These are phyloP conservation scores for Lordiphosa mommai DNA, from an alignment of 1,140 invertebrate genomes.

Conservation along the genomic window DNA sequence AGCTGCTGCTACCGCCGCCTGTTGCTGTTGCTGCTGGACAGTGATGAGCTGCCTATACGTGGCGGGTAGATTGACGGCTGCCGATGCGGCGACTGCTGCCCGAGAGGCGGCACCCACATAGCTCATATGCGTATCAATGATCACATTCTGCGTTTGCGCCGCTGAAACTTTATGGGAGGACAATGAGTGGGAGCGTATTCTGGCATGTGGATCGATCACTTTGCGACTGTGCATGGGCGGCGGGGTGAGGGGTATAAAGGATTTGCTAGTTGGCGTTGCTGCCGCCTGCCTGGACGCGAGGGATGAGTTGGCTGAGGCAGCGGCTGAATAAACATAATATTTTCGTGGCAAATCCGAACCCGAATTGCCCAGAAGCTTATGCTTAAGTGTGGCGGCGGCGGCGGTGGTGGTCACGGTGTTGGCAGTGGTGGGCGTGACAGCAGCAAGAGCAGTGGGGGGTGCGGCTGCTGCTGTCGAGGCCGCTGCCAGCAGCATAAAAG, in stretches of 20 bases:
- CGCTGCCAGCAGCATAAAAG: constrained; percentile 21
- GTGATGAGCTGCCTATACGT: constrained; percentile 16
- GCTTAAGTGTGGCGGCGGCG: neutral
- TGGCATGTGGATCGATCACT: constrained; percentile 45
- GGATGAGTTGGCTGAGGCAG: neutral
- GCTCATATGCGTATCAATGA: constrained; percentile 26
- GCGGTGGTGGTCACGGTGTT: neutral
- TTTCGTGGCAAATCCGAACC: constrained; percentile 2
- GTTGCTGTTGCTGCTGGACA: constrained; percentile 23
- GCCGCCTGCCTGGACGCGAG: neutral
- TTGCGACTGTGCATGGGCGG: constrained; percentile 64
- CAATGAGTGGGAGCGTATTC: constrained; percentile 71
- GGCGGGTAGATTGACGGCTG: constrained; percentile 10
- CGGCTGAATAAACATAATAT: neutral
- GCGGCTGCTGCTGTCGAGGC: constrained; percentile 9
- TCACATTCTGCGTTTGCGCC: constrained; percentile 22
- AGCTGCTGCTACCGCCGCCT: constrained; percentile 18
- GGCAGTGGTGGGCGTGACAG: neutral
- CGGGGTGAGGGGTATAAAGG: constrained; percentile 59
- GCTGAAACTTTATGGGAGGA: constrained; percentile 77
- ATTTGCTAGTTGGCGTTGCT: constrained; percentile 24
- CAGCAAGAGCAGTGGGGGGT: constrained; percentile 20
- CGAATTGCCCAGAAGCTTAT: constrained; percentile 1
- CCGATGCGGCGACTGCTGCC: constrained; percentile 3
- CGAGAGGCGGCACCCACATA: constrained; percentile 4